These are phyloP conservation scores for Chaenogobius annularis DNA, from an alignment of 2,113 vertebrate genomes.

Conservation along the genomic window DNA sequence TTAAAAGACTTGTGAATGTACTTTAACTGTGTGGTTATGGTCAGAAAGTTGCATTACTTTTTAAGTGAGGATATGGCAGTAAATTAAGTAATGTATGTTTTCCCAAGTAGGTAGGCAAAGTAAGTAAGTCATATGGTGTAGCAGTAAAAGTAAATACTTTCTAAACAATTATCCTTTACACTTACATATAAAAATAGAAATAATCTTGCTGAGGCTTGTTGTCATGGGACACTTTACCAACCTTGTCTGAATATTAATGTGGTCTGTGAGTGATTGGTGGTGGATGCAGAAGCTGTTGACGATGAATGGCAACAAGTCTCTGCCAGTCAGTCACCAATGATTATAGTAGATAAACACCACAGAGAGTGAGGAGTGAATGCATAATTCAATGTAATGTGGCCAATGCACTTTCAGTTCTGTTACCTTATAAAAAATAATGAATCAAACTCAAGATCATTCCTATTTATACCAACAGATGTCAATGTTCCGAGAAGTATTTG, in stretches of 20 bases:
- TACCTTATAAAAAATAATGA: too few relatives aligned
- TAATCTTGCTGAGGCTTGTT: not conserved
- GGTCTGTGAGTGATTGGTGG: not conserved
- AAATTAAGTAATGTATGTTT: too few relatives aligned
- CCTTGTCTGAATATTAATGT: not conserved
- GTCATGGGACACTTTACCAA: not conserved
- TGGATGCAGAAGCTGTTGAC: not conserved
- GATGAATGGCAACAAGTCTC: not conserved
- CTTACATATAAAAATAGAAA: too few relatives aligned
- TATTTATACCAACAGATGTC: not conserved
- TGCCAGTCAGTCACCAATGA: not conserved
- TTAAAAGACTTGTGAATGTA: not conserved
- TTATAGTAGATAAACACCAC: not conserved
- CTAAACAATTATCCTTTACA: too few relatives aligned
- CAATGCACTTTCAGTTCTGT: too few relatives aligned
- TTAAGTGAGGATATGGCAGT: too few relatives aligned
- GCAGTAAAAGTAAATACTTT: too few relatives aligned
- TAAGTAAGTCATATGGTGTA: too few relatives aligned
- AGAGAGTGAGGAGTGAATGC: not conserved
- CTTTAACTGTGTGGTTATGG: not conserved
- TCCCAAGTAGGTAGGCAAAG: too few relatives aligned
- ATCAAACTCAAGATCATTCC: not conserved
- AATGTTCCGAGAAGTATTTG: constrained; percentile 2
- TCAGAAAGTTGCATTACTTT: not conserved
- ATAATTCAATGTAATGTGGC: not conserved